phyloP scores from a whole-genome alignment of 2,888 invertebrate genomes.

The Calameuta idolon region DNA sequence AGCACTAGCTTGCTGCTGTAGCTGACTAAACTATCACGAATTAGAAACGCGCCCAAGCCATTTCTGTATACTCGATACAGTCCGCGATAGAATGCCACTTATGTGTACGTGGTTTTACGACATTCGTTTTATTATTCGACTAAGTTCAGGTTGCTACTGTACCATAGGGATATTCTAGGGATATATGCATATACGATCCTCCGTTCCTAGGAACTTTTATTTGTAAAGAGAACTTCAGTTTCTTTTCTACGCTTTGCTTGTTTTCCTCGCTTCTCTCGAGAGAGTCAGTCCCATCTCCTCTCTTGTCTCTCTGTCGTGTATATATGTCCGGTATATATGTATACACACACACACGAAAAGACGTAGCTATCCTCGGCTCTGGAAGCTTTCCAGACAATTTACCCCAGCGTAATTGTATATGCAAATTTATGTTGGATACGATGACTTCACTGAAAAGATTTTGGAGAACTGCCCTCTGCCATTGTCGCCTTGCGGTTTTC shows the following conservation, averaged over 20 bases:
- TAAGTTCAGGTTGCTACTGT: background rate
- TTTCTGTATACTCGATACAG: background rate
- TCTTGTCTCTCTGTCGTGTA: constrained; percentile 6
- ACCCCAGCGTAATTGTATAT: constrained; percentile 30
- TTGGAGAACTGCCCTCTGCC: constrained; percentile 20
- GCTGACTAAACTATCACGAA: background rate
- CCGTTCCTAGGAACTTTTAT: background rate
- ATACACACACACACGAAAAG: background rate
- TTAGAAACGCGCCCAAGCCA: background rate
- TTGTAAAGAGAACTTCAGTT: background rate
- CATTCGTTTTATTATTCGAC: background rate
- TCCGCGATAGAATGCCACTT: background rate
- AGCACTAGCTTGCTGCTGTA: background rate
- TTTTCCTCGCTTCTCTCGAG: background rate
- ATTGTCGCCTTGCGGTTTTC: constrained; percentile 1
- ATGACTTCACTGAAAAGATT: constrained; percentile 30
- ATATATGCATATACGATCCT: background rate
- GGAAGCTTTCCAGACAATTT: constrained; percentile 37
- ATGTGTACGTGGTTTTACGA: background rate
- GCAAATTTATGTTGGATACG: constrained; percentile 37
- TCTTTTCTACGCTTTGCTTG: background rate
- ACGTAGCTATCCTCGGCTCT: constrained; percentile 17
- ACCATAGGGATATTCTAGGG: background rate
- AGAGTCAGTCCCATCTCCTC: background rate
- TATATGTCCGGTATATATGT: no score